A percentile compares a stretch with the other conserved stretches of the same genome.
These are phyloP conservation scores for Neostethus bicornis DNA, from an alignment of 2,797 vertebrate species.

Conservation along the genomic window DNA sequence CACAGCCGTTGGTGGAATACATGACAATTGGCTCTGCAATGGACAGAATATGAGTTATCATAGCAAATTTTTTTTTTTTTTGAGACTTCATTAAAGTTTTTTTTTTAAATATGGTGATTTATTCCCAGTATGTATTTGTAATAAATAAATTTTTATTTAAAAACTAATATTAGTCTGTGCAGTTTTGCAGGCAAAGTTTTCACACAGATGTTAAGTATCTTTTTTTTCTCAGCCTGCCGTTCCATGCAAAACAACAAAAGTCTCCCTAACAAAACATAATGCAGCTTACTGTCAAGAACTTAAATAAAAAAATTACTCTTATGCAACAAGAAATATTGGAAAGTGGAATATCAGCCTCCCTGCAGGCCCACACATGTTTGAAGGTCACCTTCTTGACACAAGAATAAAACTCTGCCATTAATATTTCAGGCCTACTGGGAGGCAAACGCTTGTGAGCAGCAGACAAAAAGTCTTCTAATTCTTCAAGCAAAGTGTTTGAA, in stretches of 20 bases:
- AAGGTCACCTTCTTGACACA: constrained; percentile 67
- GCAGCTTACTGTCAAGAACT: background rate
- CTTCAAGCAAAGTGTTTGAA: constrained; percentile 20
- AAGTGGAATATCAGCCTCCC: constrained; percentile 32
- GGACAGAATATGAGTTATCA: too few relatives aligned
- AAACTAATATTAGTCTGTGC: too few relatives aligned
- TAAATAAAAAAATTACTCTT: constrained; percentile 20
- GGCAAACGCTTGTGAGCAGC: constrained; percentile 32
- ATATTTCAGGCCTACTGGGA: constrained; percentile 66
- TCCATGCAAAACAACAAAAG: constrained; percentile 8
- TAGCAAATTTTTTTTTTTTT: too few relatives aligned
- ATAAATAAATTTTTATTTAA: too few relatives aligned
- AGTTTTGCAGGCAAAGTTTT: too few relatives aligned
- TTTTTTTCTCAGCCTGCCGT: too few relatives aligned
- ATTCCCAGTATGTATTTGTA: too few relatives aligned
- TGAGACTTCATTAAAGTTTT: too few relatives aligned
- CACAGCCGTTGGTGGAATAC: too few relatives aligned
- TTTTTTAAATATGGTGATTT: too few relatives aligned
- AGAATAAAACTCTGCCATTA: constrained; percentile 67
- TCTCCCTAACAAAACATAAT: constrained; percentile 8
- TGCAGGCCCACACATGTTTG: constrained; percentile 30
- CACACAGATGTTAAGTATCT: too few relatives aligned
- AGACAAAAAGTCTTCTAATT: constrained; percentile 23
- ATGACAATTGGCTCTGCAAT: too few relatives aligned
- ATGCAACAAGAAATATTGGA: constrained; percentile 12